phyloP scores from a whole-genome alignment of 2,888 invertebrate species.

The Dynastes hyllus region DNA sequence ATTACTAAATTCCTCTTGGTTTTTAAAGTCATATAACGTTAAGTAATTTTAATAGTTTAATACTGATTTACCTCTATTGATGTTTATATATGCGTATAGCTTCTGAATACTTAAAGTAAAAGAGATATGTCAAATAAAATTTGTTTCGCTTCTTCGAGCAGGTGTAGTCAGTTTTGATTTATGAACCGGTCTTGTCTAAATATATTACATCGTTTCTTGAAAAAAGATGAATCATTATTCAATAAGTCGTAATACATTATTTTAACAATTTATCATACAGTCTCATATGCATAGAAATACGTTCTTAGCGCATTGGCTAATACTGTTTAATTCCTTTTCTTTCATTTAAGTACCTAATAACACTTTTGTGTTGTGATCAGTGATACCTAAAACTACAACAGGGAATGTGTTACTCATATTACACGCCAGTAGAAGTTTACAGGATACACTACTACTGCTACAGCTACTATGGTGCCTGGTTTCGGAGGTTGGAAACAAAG shows the following conservation, averaged over 20 bases:
- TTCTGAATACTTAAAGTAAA: conserved; percentile 12
- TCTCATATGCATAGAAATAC: background rate
- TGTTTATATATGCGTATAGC: conserved; percentile 16
- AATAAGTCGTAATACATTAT: conserved; percentile 14
- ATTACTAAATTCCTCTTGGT: conserved; percentile 5
- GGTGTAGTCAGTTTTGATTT: conserved; percentile 43
- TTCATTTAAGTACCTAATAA: too few species aligned
- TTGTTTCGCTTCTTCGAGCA: conserved; percentile 6
- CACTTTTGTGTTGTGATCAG: too few species aligned
- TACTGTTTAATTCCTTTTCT: too few species aligned
- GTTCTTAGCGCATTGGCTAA: too few species aligned
- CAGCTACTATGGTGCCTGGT: too few species aligned
- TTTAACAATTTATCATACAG: background rate
- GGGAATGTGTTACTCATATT: too few species aligned
- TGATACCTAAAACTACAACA: too few species aligned
- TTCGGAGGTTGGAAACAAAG: too few species aligned
- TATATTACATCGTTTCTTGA: conserved; percentile 8
- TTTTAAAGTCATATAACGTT: background rate
- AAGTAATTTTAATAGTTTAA: conserved; percentile 12
- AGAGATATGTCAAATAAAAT: conserved; percentile 24
- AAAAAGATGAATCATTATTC: background rate
- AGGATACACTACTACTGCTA: too few species aligned
- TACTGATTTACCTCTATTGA: conserved; percentile 18
- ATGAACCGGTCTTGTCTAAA: conserved; percentile 24
- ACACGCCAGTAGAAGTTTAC: too few species aligned